Evolutionary conservation across 2,888 invertebrate genomes (phyloP), one percentile per base, ranked within the genome.

Genomic region (Dryobotodes eremita): DNA sequence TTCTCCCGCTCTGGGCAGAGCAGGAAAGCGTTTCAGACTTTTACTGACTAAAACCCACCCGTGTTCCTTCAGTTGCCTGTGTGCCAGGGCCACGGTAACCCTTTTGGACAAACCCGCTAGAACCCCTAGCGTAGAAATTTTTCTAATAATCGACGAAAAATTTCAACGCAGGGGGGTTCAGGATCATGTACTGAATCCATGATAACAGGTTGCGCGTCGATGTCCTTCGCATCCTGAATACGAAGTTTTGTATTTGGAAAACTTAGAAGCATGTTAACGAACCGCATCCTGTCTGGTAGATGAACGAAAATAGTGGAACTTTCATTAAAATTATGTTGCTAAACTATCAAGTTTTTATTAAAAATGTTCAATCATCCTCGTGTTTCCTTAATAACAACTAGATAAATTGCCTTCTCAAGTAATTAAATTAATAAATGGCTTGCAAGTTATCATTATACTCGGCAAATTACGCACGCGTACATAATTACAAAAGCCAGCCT

Each of bases 341-440:
- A 69, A 62, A 48, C 69, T 84, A 75, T 80, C 36, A 89, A 89
- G 85, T 91, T 90, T 89, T 87, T 91, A 92, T 90, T 91, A 90
- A 91, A 91, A 91, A 89, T 85, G 82, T 89, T 90, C 83, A 84
- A 89, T 88, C 79, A 75, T 83, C 76, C 31, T 50, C 50, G 1
- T 17, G 6, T 76, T 48, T 5, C 36, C 17, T 50, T 42, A 55
- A 4, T 17, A 65, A 26, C 20, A n/a, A 71, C 57, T 61, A 71
- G 69, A 71, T 74, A 65, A 50, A 71, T 46, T 55, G 46, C 6
- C 48, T 50, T 79, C 50, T 72, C n/a, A 57, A 72, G 57, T 59
- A 57, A 50, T 66, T 59, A 42, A 62, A 55, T 68, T 55, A 55
- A 68, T 75, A 68, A 81, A 48, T 68, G 61, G 48, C 36, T 57